phyloP scores from a whole-genome alignment of 2,113 vertebrate genomes.

The Chrysochloris asiatica region DNA sequence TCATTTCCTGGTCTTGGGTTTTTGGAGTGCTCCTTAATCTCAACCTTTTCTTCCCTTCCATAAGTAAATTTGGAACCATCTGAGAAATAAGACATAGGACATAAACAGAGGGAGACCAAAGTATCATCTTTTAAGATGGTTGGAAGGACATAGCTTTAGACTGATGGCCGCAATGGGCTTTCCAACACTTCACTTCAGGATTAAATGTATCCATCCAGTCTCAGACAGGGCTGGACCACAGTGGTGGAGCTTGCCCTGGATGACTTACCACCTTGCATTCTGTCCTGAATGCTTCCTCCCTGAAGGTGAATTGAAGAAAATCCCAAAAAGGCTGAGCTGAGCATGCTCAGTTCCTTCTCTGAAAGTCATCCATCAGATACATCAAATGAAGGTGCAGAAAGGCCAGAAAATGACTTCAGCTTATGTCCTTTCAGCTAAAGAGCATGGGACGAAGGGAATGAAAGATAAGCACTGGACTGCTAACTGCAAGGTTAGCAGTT shows the following conservation, averaged over 20 bases:
- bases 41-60: background rate
- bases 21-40: background rate
- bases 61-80: background rate
- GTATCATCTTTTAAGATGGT: background rate
- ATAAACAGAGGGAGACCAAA: background rate
- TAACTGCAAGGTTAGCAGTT: background rate
- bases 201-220: background rate
- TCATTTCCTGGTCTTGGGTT: background rate
- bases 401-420: background rate
- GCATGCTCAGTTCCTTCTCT: background rate
- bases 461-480: background rate
- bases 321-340: background rate
- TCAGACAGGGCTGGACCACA: background rate
- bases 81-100: background rate
- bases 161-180: background rate
- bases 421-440: background rate
- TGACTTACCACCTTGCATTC: background rate
- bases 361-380: background rate
- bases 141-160: conserved; percentile 31
- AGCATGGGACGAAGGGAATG: background rate
- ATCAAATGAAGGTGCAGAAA: background rate
- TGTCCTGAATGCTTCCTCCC: background rate
- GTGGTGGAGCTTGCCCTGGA: background rate
- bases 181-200: background rate
- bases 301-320: background rate